Percentiles rank a stretch among this genome's conserved stretches.
phyloP scores from a whole-genome alignment of 2,888 invertebrate genomes.

The Thymelicus acteon region DNA sequence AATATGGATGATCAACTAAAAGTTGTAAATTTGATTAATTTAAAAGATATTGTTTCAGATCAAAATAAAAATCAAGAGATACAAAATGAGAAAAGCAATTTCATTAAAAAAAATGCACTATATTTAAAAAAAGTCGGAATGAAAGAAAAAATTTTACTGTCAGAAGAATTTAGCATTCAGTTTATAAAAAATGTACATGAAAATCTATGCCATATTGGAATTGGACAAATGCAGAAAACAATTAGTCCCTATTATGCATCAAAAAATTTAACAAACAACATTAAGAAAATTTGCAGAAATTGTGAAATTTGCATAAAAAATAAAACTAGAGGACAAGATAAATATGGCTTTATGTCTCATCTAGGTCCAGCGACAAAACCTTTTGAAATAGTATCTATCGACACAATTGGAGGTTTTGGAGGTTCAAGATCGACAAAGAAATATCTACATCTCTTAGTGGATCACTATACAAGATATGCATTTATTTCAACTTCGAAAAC shows the following conservation, averaged over 20 bases:
- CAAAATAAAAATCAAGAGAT: constrained; percentile 10
- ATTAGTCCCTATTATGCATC: no score
- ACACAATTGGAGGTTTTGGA: constrained; percentile 41
- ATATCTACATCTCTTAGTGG: constrained; percentile 39
- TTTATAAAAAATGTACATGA: no score
- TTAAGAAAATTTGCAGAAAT: no score
- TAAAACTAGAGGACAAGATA: no score
- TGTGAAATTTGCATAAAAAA: no score
- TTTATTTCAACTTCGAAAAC: constrained; percentile 36
- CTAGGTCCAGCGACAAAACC: no score
- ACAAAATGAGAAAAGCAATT: background rate
- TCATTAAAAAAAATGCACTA: background rate
- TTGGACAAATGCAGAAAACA: no score
- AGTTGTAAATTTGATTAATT: constrained; percentile 10
- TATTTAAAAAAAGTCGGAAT: constrained; percentile 26
- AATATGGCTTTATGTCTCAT: no score
- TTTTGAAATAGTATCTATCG: background rate
- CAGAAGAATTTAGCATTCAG: constrained; percentile 40
- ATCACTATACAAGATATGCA: constrained; percentile 1
- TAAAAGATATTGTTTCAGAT: constrained; percentile 3
- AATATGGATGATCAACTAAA: constrained; percentile 4
- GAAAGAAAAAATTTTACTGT: constrained; percentile 42
- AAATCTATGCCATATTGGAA: no score
- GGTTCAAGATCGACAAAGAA: constrained; percentile 41
- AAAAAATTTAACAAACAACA: no score